Evolutionary conservation across 2,113 vertebrate species (phyloP).

Genomic region (Ciconia boyciana): DNA sequence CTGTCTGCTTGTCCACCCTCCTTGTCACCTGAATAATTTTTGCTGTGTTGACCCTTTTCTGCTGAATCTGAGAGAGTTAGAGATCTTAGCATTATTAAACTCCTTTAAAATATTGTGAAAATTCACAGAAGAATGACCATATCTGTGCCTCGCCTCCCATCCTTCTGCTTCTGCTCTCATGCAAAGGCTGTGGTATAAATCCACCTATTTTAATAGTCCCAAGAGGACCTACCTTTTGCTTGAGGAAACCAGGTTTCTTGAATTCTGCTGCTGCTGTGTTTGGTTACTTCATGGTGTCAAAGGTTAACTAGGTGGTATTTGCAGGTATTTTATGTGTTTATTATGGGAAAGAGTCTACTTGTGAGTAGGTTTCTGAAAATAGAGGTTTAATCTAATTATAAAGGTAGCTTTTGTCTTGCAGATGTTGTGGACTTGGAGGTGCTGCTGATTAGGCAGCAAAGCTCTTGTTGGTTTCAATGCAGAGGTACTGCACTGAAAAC

Average conservation of each 20-base stretch:
- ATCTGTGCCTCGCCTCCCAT: neutral
- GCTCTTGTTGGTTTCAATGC: neutral
- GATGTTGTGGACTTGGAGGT: neutral
- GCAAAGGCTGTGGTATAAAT: neutral
- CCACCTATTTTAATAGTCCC: neutral
- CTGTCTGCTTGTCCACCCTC: neutral
- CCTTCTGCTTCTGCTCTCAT: neutral
- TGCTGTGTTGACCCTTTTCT: neutral
- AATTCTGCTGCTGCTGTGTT: neutral
- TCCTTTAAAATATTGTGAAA: neutral
- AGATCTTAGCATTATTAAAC: neutral
- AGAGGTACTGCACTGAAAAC: neutral
- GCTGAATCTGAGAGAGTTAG: neutral
- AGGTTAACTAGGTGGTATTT: neutral
- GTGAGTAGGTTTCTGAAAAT: neutral
- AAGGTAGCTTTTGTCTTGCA: neutral
- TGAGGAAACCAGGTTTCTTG: neutral
- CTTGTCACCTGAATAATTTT: neutral
- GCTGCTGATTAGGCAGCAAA: neutral
- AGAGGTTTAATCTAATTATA: neutral
- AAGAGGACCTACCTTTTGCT: accelerated
- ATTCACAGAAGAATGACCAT: neutral
- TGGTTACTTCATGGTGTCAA: neutral
- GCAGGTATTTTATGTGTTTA: neutral
- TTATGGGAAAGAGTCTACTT: neutral